Conservation (phyloP, 2,888 invertebrate species). For the Diadegma fenestrale region DNA sequence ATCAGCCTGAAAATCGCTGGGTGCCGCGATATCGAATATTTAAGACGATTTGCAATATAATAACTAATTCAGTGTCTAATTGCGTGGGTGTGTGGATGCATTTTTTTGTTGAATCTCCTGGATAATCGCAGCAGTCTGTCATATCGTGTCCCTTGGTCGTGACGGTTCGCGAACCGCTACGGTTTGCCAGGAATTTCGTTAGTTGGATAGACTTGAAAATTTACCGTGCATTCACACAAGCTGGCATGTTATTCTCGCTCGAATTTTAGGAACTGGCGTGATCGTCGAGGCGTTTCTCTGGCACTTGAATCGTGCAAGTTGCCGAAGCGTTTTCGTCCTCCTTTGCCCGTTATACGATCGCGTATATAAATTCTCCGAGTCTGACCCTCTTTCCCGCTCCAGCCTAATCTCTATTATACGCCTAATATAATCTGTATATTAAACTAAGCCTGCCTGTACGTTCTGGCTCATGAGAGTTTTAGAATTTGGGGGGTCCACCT, state of each 20-base stretch:
- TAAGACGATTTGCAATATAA: too few species aligned
- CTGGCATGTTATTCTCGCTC: constrained; percentile 1
- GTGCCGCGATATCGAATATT: too few species aligned
- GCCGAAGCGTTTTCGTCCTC: not conserved
- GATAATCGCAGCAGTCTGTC: constrained; percentile 48
- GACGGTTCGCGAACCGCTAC: constrained; percentile 30
- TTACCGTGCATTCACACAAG: not conserved
- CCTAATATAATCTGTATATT: not conserved
- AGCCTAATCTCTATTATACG: constrained; percentile 4
- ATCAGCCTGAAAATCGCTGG: too few species aligned
- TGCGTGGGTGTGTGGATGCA: not conserved
- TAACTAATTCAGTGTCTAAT: too few species aligned
- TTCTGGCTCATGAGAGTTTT: constrained; percentile 22
- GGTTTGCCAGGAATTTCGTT: constrained; percentile 20
- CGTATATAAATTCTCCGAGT: not conserved
- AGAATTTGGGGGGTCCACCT: constrained; percentile 10
- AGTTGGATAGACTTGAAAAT: not conserved
- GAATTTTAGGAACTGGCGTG: constrained; percentile 37
- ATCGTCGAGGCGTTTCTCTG: constrained; percentile 17
- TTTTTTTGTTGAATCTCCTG: constrained; percentile 8
- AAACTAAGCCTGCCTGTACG: constrained; percentile 26
- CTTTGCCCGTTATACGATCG: not conserved
- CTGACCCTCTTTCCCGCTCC: not conserved
- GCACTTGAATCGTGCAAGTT: constrained; percentile 42
- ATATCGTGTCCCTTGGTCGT: constrained; percentile 21